These are phyloP conservation scores for Argyresthia goedartella DNA, from an alignment of 2,888 invertebrate species.

Conservation along the genomic window DNA sequence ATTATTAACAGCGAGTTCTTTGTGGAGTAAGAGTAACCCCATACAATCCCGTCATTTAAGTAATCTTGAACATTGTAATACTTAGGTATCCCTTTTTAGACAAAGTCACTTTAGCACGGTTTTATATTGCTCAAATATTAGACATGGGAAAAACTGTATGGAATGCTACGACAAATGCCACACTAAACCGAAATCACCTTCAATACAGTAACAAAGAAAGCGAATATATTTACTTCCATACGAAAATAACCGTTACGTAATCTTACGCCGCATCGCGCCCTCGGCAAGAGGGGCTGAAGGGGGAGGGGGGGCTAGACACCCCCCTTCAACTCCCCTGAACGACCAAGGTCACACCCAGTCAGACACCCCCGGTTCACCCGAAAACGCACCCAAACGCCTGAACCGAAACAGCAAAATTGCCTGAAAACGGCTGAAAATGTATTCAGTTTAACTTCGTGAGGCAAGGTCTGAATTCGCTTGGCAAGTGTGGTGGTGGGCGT, in stretches of 20 bases:
- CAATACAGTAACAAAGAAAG: neutral
- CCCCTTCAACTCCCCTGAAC: conserved; percentile 35
- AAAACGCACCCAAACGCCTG: neutral
- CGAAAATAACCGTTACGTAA: conserved; percentile 62
- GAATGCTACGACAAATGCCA: too few relatives aligned
- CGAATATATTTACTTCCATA: too few relatives aligned
- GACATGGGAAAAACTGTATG: too few relatives aligned
- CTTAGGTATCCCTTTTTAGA: too few relatives aligned
- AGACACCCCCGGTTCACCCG: neutral
- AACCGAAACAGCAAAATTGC: neutral
- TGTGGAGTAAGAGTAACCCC: too few relatives aligned
- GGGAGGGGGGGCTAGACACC: conserved; percentile 31
- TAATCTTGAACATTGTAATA: too few relatives aligned
- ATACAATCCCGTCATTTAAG: too few relatives aligned
- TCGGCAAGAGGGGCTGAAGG: conserved; percentile 25
- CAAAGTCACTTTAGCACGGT: too few relatives aligned
- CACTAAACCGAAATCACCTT: too few relatives aligned
- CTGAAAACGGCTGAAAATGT: neutral
- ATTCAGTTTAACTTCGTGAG: neutral
- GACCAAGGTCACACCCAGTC: conserved; percentile 45
- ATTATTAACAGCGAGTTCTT: too few relatives aligned
- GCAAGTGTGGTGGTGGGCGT: neutral
- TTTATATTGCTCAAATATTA: too few relatives aligned
- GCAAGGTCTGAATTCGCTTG: neutral
- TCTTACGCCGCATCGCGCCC: conserved; percentile 41